Conservation (phyloP, 2,888 invertebrate genomes). For the Schizaphis graminum region DNA sequence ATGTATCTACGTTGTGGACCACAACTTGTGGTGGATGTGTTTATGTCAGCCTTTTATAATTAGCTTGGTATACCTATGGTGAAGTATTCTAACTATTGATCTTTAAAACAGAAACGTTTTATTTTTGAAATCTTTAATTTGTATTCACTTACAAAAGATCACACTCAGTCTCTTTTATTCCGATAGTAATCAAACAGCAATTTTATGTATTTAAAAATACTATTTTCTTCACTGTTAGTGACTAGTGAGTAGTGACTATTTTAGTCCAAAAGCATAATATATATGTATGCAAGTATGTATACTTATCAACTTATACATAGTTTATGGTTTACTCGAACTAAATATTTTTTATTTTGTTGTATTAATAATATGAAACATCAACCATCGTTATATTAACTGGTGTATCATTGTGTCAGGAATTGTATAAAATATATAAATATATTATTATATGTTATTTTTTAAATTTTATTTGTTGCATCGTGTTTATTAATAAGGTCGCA, state of each 20-base stretch:
- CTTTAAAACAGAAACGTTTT: constrained; percentile 45
- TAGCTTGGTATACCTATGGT: background rate
- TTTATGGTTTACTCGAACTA: background rate
- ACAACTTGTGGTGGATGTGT: background rate
- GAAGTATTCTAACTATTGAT: constrained; percentile 34
- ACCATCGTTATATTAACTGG: background rate
- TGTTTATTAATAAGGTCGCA: background rate
- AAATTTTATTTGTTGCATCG: background rate
- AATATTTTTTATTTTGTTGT: background rate
- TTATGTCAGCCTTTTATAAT: constrained; percentile 38
- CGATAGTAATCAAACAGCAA: background rate
- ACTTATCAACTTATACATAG: background rate
- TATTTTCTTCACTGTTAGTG: background rate
- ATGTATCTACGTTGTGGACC: background rate
- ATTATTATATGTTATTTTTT: background rate
- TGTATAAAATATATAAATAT: background rate
- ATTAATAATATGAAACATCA: background rate
- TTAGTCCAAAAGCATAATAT: background rate
- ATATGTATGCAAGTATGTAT: too few species aligned
- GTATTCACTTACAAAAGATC: constrained; percentile 16
- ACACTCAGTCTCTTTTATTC: background rate
- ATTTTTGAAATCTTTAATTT: constrained; percentile 35
- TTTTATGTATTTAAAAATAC: background rate
- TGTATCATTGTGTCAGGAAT: background rate
- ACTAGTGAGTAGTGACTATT: background rate